Evolutionary conservation across 2,113 vertebrate species (phyloP).

Genomic region (Rhadina sibilatrix): DNA sequence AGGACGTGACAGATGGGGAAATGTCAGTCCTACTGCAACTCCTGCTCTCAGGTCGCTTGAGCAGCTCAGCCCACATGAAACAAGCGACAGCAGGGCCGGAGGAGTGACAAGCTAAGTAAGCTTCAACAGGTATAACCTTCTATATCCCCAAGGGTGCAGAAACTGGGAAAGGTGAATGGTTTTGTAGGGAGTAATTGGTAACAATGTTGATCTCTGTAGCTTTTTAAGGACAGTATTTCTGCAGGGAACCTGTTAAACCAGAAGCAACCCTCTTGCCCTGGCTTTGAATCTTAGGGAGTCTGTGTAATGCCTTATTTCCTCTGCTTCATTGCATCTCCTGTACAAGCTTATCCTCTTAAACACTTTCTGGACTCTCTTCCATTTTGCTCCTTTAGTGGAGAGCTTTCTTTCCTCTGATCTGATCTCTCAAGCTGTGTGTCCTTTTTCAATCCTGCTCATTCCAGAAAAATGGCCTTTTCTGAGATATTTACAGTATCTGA

Average conservation of each 20-base stretch:
- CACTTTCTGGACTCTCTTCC: not conserved
- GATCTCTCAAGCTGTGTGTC: not conserved
- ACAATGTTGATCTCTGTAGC: not conserved
- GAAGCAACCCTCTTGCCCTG: not conserved
- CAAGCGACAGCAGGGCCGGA: not conserved
- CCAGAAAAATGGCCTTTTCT: conserved; percentile 23
- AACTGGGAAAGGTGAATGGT: not conserved
- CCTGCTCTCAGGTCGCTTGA: not conserved
- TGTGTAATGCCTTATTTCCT: not conserved
- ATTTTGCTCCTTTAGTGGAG: not conserved
- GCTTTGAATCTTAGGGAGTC: not conserved
- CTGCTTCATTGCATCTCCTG: not conserved
- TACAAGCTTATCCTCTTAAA: not conserved
- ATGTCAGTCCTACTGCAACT: not conserved
- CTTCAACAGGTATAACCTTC: not conserved
- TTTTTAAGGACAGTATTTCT: not conserved
- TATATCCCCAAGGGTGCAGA: not conserved
- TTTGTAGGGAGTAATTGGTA: not conserved
- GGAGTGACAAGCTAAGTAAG: not conserved
- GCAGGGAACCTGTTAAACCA: not conserved
- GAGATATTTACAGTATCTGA: conserved; percentile 7
- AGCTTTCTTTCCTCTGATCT: not conserved
- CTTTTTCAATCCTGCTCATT: conserved; percentile 3
- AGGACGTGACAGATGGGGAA: conserved; percentile 27
- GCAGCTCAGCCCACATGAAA: conserved; percentile 2